These are phyloP conservation scores for Colaptes auratus DNA, from an alignment of 2,113 vertebrate species.

Conservation along the genomic window DNA sequence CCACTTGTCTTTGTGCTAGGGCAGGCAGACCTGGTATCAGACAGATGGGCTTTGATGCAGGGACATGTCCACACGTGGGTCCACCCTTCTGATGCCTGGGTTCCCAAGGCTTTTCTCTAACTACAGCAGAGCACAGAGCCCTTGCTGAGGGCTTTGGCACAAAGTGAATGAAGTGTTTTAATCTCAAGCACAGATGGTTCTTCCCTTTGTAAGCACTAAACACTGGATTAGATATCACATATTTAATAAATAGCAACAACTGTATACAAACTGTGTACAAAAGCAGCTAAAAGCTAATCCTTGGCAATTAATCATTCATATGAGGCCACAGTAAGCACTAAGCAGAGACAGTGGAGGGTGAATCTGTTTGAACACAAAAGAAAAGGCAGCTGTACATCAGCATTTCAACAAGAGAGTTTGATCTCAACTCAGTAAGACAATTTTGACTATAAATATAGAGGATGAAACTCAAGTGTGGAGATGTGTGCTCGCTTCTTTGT, in stretches of 20 bases:
- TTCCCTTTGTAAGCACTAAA: slow-evolving; percentile 18
- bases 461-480: background rate
- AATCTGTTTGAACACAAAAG: background rate
- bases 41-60: background rate
- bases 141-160: background rate
- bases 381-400: background rate
- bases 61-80: background rate
- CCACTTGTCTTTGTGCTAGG: background rate
- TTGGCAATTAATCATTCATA: background rate
- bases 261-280: slow-evolving; percentile 15
- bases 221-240: slow-evolving; percentile 34
- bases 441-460: background rate
- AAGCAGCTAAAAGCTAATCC: slow-evolving; percentile 36
- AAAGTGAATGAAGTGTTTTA: background rate
- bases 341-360: background rate
- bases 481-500: background rate
- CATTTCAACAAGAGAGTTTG: background rate
- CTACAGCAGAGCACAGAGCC: background rate
- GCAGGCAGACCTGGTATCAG: background rate
- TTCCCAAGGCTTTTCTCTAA: background rate
- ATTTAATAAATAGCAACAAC: slow-evolving; percentile 51
- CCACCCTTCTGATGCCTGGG: background rate
- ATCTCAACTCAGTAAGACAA: background rate
- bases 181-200: slow-evolving; percentile 40
- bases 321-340: background rate